Evolutionary conservation across 1,140 invertebrate species (phyloP).

Genomic region (Triops longicaudatus): DNA sequence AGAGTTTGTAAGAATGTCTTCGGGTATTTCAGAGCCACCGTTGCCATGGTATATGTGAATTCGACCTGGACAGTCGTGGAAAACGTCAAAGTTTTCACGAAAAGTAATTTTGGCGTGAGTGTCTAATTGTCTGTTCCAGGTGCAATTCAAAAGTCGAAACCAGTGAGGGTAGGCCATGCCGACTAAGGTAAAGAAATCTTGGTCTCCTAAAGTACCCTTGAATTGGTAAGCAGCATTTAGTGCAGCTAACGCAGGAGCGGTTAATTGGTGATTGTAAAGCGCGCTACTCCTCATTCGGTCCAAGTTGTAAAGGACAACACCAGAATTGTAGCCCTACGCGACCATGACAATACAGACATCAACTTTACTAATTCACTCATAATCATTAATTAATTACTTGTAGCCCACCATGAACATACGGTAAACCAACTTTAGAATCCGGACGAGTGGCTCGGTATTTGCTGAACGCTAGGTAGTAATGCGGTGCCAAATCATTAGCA

Average conservation of each 20-base stretch:
- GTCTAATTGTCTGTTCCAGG: constrained; percentile 29
- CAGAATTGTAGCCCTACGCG: constrained; percentile 29
- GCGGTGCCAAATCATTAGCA: constrained; percentile 25
- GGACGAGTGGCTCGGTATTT: constrained; percentile 17
- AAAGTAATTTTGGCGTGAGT: constrained; percentile 1
- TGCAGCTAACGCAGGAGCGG: background rate
- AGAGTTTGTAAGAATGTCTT: background rate
- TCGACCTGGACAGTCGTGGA: constrained; percentile 16
- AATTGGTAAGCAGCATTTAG: constrained; percentile 22
- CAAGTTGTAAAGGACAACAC: constrained; percentile 26
- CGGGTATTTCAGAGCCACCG: constrained; percentile 23
- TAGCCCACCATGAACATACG: background rate
- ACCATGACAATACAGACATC: background rate
- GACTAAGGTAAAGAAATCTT: constrained; percentile 30
- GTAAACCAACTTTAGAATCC: background rate
- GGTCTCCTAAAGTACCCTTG: constrained; percentile 25
- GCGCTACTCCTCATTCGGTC: constrained; percentile 21
- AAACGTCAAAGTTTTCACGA: constrained; percentile 18
- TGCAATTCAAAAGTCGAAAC: constrained; percentile 28
- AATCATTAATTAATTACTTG: background rate
- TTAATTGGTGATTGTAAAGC: constrained; percentile 23
- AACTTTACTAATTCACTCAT: background rate
- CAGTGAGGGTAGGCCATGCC: constrained; percentile 22
- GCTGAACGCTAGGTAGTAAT: constrained; percentile 24
- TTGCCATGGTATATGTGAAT: constrained; percentile 29